Conservation (phyloP, 2,888 invertebrate genomes). For the Entomobrya multifasciata region DNA sequence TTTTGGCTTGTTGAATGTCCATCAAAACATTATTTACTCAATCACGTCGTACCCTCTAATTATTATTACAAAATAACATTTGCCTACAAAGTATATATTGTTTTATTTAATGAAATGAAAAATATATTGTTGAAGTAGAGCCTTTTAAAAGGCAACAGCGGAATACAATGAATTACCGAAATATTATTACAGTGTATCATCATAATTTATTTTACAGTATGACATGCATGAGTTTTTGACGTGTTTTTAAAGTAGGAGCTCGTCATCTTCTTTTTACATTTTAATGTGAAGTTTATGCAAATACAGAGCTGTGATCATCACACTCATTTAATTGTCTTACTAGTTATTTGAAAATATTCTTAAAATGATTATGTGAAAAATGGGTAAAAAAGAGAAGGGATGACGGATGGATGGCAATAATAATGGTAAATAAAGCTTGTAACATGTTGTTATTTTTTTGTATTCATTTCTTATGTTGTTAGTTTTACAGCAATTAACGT, state of each 20-base stretch:
- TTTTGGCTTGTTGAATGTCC: constrained; percentile 17
- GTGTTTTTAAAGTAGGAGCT: background rate
- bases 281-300: constrained; percentile 56
- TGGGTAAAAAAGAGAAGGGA: constrained; percentile 53
- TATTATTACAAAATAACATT: constrained; percentile 37
- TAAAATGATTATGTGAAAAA: background rate
- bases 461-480: constrained; percentile 22
- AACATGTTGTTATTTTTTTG: constrained; percentile 7
- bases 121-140: background rate
- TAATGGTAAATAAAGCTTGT: constrained; percentile 27
- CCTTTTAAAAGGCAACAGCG: background rate
- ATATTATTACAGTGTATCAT: too few species aligned
- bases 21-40: constrained; percentile 41
- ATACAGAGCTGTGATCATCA: constrained; percentile 42
- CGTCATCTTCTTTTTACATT: constrained; percentile 13
- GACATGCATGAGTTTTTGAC: too few species aligned
- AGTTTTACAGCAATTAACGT: constrained; percentile 41
- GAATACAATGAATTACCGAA: constrained; percentile 35
- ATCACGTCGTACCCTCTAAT: constrained; percentile 39
- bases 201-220: too few species aligned
- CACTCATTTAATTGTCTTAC: constrained; percentile 20
- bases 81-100: constrained; percentile 24
- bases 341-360: constrained; percentile 1
- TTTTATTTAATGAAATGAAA: constrained; percentile 19
- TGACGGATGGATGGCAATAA: constrained; percentile 50